phyloP scores from a whole-genome alignment of 2,797 vertebrate genomes.

The Melanotaenia nigrans region DNA sequence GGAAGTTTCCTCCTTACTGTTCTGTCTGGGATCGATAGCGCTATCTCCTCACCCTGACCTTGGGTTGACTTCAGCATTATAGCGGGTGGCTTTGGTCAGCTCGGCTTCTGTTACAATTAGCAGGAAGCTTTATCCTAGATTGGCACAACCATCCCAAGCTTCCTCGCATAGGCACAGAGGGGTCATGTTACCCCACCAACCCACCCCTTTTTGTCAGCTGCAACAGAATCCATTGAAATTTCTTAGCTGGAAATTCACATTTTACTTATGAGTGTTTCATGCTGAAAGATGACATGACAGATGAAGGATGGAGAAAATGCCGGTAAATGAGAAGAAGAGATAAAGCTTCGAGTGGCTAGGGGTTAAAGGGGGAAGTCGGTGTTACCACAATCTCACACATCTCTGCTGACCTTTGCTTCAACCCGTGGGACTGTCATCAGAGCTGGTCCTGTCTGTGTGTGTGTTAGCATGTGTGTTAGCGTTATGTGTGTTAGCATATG shows the following conservation, averaged over 20 bases:
- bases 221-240: conserved; percentile 63
- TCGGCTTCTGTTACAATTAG: conserved; percentile 86
- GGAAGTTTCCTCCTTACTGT: conserved; percentile 66
- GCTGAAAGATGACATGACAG: conserved; percentile 33
- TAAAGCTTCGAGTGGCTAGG: conserved; percentile 38
- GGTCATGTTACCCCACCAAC: conserved; percentile 8
- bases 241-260: conserved; percentile 52
- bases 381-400: conserved; percentile 64
- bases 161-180: conserved; percentile 6
- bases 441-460: conserved; percentile 23
- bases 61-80: conserved; percentile 79
- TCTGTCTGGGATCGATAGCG: conserved; percentile 75
- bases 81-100: conserved; percentile 77
- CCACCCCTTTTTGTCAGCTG: conserved; percentile 16
- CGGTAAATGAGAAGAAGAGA: conserved; percentile 38
- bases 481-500: not conserved
- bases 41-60: conserved; percentile 80
- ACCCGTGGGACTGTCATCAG: conserved; percentile 54
- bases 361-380: conserved; percentile 64
- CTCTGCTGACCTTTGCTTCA: conserved; percentile 67
- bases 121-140: conserved; percentile 81
- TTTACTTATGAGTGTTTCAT: conserved; percentile 22
- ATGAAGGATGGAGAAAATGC: not conserved
- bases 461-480: conserved; percentile 16
- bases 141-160: conserved; percentile 56